Evolutionary conservation across 2,797 vertebrate species (phyloP).

Genomic region (Enteromius anoplus): DNA sequence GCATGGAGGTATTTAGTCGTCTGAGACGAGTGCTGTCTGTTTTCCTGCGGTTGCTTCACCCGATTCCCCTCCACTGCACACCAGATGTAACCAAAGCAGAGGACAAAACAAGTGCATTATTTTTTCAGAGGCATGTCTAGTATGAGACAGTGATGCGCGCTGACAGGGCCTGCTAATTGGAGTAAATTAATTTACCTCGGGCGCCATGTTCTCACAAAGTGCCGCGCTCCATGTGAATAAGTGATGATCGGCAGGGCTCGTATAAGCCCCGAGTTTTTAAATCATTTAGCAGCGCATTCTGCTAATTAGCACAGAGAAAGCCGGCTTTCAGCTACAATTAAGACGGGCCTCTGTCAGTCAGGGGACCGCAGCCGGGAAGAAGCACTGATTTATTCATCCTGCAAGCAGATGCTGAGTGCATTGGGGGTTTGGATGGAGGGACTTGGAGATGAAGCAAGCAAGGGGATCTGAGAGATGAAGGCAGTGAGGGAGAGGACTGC

Average conservation of each 20-base stretch:
- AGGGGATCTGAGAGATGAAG: conserved; percentile 55
- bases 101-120: conserved; percentile 74
- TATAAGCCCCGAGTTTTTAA: conserved; percentile 81
- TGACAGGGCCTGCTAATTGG: conserved; percentile 83
- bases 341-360: conserved; percentile 79
- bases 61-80: conserved; percentile 69
- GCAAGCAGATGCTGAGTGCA: conserved; percentile 76
- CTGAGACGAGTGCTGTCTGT: background rate
- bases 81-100: conserved; percentile 70
- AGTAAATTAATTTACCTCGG: conserved; percentile 84
- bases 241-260: conserved; percentile 79
- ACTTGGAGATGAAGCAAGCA: conserved; percentile 57
- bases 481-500: conserved; percentile 60
- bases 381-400: conserved; percentile 80
- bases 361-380: conserved; percentile 61
- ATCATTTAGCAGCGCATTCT: conserved; percentile 87
- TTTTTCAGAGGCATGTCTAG: conserved; percentile 69
- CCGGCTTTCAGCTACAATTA: conserved; percentile 82
- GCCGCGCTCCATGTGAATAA: conserved; percentile 77
- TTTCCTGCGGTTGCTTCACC: conserved; percentile 62
- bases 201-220: conserved; percentile 75
- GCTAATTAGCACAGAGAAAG: conserved; percentile 83
- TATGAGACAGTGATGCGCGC: conserved; percentile 73
- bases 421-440: conserved; percentile 70
- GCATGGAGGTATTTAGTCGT: conserved; percentile 10